phyloP scores from a whole-genome alignment of 2,113 vertebrate species.

The cat (Felis catus) region F.catus_Fca126_mat1.0 CM031424.1:78131001-78131500 shows the following conservation, averaged over 20 bases:
- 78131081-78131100: neutral
- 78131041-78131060: neutral
- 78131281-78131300: conserved; percentile 84
- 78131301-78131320: conserved; percentile 78
- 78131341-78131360: neutral
- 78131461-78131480: neutral
- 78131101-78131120: conserved; percentile 54
- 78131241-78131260: conserved; percentile 75
- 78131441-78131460: neutral
- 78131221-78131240: conserved; percentile 81
- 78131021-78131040: neutral
- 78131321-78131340: conserved; percentile 74
- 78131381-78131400: neutral
- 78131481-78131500: neutral
- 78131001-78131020: no score
- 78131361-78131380: neutral
- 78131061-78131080: neutral
- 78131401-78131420: neutral
- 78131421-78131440: neutral
- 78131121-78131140: conserved; percentile 61
- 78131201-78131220: conserved; percentile 53
- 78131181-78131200: conserved; percentile 80
- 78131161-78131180: conserved; percentile 81
- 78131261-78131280: conserved; percentile 83
- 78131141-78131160: conserved; percentile 75